Conservation (phyloP, 2,797 vertebrate genomes). For the Artibeus lituratus region DNA sequence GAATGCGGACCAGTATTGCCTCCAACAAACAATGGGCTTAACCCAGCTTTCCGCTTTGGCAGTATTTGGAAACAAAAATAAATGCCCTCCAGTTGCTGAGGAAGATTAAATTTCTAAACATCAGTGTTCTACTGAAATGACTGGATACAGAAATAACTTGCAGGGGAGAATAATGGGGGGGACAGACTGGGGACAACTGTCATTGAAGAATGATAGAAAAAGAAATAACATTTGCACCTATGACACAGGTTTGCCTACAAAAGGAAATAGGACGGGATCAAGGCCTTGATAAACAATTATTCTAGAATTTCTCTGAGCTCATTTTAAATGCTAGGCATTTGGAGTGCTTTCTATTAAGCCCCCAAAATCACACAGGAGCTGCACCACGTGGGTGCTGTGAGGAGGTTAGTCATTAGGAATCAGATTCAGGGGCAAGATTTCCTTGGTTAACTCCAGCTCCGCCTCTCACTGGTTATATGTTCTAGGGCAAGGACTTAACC, state of each 20-base stretch:
- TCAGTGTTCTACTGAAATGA: background rate
- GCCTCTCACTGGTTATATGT: background rate
- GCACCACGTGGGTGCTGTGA: background rate
- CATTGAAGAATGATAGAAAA: too few species aligned
- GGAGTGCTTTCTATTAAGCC: background rate
- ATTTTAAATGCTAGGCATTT: background rate
- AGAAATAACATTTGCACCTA: background rate
- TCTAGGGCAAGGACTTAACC: background rate
- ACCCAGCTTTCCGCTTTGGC: background rate
- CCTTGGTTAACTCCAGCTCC: background rate
- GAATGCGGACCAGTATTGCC: background rate
- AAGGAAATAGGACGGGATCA: background rate
- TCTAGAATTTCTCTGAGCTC: background rate
- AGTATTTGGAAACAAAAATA: background rate
- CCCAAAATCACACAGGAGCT: background rate
- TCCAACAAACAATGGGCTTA: background rate
- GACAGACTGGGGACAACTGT: too few species aligned
- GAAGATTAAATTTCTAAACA: background rate
- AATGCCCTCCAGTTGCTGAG: background rate
- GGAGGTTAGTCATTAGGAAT: background rate
- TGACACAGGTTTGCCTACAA: background rate
- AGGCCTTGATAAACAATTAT: background rate
- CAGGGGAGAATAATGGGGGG: too few species aligned
- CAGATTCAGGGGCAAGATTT: background rate
- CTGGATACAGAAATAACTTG: background rate